A percentile compares a stretch with the other conserved stretches of the same genome.
phyloP scores from a whole-genome alignment of 2,797 vertebrate species.

The Coilia nasus region DNA sequence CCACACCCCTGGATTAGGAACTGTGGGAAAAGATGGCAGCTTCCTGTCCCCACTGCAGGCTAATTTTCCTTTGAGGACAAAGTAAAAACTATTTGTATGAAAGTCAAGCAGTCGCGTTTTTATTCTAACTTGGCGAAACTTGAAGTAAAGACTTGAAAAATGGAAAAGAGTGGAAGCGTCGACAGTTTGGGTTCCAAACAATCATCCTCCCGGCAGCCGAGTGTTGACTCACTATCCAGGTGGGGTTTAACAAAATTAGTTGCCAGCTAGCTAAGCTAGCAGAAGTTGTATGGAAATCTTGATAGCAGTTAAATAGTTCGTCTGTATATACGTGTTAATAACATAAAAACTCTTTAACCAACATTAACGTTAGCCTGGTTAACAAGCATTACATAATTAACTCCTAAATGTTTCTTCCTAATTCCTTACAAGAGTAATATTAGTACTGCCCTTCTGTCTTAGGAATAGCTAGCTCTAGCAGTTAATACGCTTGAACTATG shows the following conservation, averaged over 20 bases:
- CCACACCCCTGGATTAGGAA: conserved; percentile 45
- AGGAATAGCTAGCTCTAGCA: not conserved
- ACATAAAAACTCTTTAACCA: not conserved
- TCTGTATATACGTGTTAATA: not conserved
- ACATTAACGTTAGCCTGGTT: not conserved
- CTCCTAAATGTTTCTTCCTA: not conserved
- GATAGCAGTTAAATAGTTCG: conserved; percentile 16
- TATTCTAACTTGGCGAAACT: not conserved
- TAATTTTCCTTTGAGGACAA: conserved; percentile 23
- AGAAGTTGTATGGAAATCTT: not conserved
- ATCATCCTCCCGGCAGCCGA: conserved; percentile 74
- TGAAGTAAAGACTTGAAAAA: conserved; percentile 46
- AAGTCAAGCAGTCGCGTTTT: not conserved
- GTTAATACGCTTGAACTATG: not conserved
- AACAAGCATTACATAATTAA: not conserved
- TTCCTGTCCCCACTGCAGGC: conserved; percentile 66
- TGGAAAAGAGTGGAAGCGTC: conserved; percentile 76
- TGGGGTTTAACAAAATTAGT: conserved; percentile 52
- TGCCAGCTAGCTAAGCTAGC: conserved; percentile 1
- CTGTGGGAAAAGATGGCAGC: conserved; percentile 79
- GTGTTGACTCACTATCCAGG: conserved; percentile 79
- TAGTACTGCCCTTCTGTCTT: not conserved
- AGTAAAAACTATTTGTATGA: not conserved
- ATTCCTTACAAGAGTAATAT: not conserved
- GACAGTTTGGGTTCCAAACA: conserved; percentile 77